Evolutionary conservation across 2,888 invertebrate genomes (phyloP).

Genomic region (Gibbula magus): DNA sequence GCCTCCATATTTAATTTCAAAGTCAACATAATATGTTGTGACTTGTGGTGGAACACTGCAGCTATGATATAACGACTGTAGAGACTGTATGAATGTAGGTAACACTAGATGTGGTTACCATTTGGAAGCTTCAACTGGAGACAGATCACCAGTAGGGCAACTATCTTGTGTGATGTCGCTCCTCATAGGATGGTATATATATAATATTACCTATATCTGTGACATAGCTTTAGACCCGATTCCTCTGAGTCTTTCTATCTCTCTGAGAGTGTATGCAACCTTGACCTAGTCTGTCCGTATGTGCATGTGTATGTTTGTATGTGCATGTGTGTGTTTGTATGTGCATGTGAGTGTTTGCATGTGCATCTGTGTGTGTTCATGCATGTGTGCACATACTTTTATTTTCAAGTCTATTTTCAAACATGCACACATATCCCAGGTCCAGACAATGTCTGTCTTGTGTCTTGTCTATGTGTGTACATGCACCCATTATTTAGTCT

Average conservation of each 20-base stretch:
- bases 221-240: neutral
- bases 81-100: too few species aligned
- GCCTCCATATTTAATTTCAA: too few species aligned
- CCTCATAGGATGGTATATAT: neutral
- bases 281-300: conserved; percentile 14
- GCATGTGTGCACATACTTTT: neutral
- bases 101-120: too few species aligned
- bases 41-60: too few species aligned
- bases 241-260: neutral
- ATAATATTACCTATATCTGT: neutral
- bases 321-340: conserved; percentile 18
- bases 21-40: too few species aligned
- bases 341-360: conserved; percentile 15
- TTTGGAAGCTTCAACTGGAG: neutral
- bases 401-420: neutral
- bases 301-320: neutral
- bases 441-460: too few species aligned
- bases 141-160: neutral
- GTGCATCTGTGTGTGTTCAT: conserved; percentile 7
- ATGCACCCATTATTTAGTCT: too few species aligned
- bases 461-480: too few species aligned
- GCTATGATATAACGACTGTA: too few species aligned
- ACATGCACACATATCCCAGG: neutral
- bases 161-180: too few species aligned
- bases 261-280: too few species aligned